phyloP scores from a whole-genome alignment of 64 coral and sea anemone genomes.

The Anthopleura sola region DNA sequence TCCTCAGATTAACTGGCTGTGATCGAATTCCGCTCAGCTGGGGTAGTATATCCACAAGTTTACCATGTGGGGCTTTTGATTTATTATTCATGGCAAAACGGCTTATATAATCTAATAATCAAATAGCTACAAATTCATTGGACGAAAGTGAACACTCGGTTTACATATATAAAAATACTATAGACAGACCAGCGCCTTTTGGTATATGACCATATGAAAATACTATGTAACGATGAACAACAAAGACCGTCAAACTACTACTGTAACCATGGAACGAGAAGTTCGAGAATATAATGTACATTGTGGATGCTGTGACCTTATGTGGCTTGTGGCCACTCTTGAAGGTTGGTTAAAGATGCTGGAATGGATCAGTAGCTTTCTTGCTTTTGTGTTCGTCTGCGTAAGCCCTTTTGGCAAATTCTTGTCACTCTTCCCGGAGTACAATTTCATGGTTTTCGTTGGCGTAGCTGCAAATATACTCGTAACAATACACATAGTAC shows the following conservation, averaged over 20 bases:
- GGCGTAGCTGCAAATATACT: conserved; percentile 55
- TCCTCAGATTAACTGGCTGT: no score
- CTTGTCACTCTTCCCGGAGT: conserved; percentile 2
- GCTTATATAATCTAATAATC: no score
- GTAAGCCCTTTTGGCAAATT: not conserved
- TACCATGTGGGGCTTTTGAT: no score
- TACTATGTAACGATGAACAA: no score
- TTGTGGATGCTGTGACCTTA: conserved; percentile 54
- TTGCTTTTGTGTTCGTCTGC: conserved; percentile 59
- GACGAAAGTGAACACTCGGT: no score
- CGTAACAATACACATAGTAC: conserved; percentile 60
- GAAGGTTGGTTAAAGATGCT: conserved; percentile 84
- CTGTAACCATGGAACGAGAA: not conserved
- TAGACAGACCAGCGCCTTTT: no score
- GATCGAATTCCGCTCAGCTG: no score
- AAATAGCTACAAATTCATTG: no score
- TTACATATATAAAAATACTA: no score
- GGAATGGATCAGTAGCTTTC: conserved; percentile 53
- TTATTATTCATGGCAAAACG: no score
- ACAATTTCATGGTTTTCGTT: conserved; percentile 70
- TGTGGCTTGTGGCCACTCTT: conserved; percentile 60
- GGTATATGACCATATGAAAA: no score
- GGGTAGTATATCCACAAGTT: no score
- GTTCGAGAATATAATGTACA: not conserved
- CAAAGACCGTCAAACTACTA: not conserved